These are phyloP conservation scores for Nerophis lumbriciformis DNA, from an alignment of 2,113 vertebrate genomes.

Conservation along the genomic window DNA sequence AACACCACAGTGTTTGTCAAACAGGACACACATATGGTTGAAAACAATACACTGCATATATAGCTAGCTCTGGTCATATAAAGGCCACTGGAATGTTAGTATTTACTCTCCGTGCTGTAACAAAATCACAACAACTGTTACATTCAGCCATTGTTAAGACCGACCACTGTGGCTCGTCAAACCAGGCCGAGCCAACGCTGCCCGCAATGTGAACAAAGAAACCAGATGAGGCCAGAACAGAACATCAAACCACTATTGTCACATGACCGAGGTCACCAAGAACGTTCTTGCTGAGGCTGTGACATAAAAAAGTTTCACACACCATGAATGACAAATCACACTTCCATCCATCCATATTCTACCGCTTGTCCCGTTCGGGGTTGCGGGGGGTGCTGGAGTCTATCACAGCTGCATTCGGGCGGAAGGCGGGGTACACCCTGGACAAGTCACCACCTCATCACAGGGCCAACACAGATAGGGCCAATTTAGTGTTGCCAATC, in stretches of 20 bases:
- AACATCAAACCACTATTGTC: constrained; percentile 43
- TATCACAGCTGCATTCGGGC: too few species aligned
- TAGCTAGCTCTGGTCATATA: constrained; percentile 24
- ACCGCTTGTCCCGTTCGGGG: too few species aligned
- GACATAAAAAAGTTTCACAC: constrained; percentile 27
- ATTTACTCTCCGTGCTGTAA: constrained; percentile 43
- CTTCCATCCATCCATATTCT: too few species aligned
- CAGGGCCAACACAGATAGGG: too few species aligned
- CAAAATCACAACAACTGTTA: constrained; percentile 29
- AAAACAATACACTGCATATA: constrained; percentile 38
- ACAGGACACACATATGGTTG: constrained; percentile 21
- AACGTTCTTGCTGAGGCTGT: constrained; percentile 37
- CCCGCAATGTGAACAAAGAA: constrained; percentile 34
- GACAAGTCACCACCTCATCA: too few species aligned
- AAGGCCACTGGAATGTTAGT: constrained; percentile 41
- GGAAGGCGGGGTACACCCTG: too few species aligned
- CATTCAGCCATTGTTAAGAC: constrained; percentile 58
- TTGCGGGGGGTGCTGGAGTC: too few species aligned
- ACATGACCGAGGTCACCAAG: constrained; percentile 59
- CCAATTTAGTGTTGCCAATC: too few species aligned
- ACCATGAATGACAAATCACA: too few species aligned
- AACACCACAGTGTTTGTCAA: constrained; percentile 20
- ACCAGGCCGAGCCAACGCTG: constrained; percentile 23
- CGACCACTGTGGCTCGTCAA: constrained; percentile 33
- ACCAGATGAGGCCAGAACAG: constrained; percentile 43